A percentile compares a stretch with the other conserved stretches of the same genome.
phyloP scores from a whole-genome alignment of 2,888 invertebrate genomes.

The Copidosoma aretas region DNA sequence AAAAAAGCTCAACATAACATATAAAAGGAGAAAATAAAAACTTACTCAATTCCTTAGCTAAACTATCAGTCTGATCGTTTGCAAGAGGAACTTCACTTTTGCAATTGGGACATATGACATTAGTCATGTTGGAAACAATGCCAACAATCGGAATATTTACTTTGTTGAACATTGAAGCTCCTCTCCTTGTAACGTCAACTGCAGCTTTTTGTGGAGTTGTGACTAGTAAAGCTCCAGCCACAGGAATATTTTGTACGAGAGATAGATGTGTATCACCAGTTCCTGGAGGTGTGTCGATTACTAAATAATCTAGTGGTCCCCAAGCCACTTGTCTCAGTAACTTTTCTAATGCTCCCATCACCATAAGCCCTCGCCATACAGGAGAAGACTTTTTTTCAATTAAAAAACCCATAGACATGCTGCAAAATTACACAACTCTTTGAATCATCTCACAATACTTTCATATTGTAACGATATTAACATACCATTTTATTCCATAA shows the following conservation, averaged over 20 bases:
- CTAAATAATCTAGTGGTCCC: conserved; percentile 85
- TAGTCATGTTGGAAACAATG: conserved; percentile 91
- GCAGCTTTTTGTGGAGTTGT: conserved; percentile 92
- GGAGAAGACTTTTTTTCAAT: conserved; percentile 85
- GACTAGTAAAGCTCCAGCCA: conserved; percentile 86
- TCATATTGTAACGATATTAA: conserved; percentile 15
- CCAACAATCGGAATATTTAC: conserved; percentile 84
- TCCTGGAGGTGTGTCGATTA: conserved; percentile 95
- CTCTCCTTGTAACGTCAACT: conserved; percentile 83
- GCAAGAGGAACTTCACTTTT: conserved; percentile 76
- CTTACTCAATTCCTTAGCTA: conserved; percentile 71
- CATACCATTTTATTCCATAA: conserved; percentile 91
- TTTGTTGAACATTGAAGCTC: conserved; percentile 87
- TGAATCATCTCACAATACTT: not conserved
- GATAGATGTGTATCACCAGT: conserved; percentile 96
- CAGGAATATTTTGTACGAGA: conserved; percentile 85
- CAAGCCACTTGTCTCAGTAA: conserved; percentile 86
- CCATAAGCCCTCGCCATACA: conserved; percentile 95
- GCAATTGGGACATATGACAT: conserved; percentile 79
- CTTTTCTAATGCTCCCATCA: conserved; percentile 92
- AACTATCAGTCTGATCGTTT: conserved; percentile 70
- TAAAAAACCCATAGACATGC: conserved; percentile 95
- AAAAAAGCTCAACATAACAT: not conserved
- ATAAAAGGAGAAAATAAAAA: conserved; percentile 13
- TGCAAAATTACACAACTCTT: conserved; percentile 52